phyloP scores from a whole-genome alignment of 1,140 invertebrate species.

The Philotrypesis tridentata region DNA sequence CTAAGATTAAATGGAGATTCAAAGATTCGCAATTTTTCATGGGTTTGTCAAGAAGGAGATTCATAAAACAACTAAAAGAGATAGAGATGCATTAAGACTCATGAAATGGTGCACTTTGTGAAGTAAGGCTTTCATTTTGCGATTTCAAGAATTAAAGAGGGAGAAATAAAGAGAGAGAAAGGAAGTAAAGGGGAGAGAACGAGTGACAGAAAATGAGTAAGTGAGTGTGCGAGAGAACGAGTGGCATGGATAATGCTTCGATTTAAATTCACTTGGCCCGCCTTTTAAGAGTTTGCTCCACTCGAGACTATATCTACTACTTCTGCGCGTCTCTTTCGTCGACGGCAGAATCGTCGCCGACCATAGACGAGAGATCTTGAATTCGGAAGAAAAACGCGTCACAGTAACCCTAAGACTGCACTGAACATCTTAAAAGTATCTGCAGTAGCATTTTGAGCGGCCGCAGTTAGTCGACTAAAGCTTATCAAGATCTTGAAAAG shows the following conservation, averaged over 20 bases:
- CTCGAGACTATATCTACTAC: background rate
- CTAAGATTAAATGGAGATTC: background rate
- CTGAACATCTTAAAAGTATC: too few relatives aligned
- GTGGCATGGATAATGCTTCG: conserved; percentile 41
- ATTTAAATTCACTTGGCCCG: conserved; percentile 47
- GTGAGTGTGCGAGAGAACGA: background rate
- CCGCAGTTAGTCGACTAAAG: conserved; percentile 3
- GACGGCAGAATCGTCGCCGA: background rate
- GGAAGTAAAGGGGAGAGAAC: background rate
- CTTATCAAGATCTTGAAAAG: conserved; percentile 11
- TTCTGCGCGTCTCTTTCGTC: conserved; percentile 10
- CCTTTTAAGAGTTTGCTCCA: conserved; percentile 34
- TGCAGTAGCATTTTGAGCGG: conserved; percentile 2
- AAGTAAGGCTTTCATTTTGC: conserved; percentile 32
- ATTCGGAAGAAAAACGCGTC: conserved; percentile 6
- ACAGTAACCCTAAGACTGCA: background rate
- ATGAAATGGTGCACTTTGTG: conserved; percentile 23
- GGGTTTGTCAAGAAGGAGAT: background rate
- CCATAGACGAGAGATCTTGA: conserved; percentile 1
- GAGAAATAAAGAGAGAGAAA: background rate
- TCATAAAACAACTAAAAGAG: background rate
- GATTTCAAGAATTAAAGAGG: too few relatives aligned
- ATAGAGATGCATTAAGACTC: background rate
- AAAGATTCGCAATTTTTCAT: conserved; percentile 1
- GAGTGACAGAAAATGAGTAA: too few relatives aligned